Base-by-base conservation (phyloP, 2,797 vertebrate genomes). In the Linurgus olivaceus region DNA sequence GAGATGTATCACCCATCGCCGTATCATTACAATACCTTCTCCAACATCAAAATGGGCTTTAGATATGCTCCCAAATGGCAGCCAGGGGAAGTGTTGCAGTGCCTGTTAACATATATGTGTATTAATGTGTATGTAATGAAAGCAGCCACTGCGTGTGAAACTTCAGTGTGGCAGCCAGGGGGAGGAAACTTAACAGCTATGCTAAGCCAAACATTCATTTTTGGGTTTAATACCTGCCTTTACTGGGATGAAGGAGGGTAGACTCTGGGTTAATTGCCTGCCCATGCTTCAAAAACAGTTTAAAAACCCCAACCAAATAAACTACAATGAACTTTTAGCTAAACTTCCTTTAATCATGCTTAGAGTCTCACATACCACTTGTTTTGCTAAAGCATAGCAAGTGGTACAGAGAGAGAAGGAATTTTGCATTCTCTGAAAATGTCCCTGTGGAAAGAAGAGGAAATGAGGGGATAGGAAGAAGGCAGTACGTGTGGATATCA, bases 91-190 rank as follows among this genome's bases (percentile, higher is more conserved):
- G 21, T 29, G 29, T 1, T 73, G 11, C 31, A 18, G 13, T 6
- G 10, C 21, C 14, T 7, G 35, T 62, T 72, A 71, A 61, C 6
- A 4, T 48, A 3, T 11, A 48, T 11, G 6, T 55, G 20, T 51
- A 38, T 58, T 55, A 33, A 52, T 10, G 33, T 14, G 10, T 6
- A 23, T 21, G 21, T n/a, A 85, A 72, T 2, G 4, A 66, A 79
- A 90, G 35, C 44, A 82, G 55, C 3, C 55, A 25, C 2, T n/a
- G 38, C 0, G 0, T 3, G 2, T 23, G 16, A 57, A 42, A 62
- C 20, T 79, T 55, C 72, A 62, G 28, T 6, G 8, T 18, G n/a
- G 75, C 71, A 76, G 88, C 31, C 8, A 1, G 1, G 19, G 31
- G 5, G 17, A 61, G 33, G 40, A 83, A 37, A 82, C 14, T 29